phyloP scores from a whole-genome alignment of 2,113 vertebrate species.

The Corythornis madagascariensis region DNA sequence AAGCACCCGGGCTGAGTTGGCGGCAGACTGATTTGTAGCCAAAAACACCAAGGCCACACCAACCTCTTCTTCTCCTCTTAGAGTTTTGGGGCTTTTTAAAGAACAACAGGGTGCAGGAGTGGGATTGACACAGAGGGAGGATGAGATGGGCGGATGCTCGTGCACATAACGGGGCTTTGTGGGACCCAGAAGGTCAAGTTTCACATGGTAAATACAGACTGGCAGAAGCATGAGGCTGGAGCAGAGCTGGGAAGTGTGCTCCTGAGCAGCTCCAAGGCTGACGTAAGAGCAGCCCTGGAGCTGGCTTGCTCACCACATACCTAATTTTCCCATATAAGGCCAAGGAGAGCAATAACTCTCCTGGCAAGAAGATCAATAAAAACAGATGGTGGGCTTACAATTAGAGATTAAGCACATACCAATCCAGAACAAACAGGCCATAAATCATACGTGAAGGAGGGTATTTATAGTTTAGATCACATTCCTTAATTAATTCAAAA shows the following conservation, averaged over 20 bases:
- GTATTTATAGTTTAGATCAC: slow-evolving; percentile 77
- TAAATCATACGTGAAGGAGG: slow-evolving; percentile 70
- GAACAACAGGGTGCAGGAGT: background rate
- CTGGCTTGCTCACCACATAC: slow-evolving; percentile 61
- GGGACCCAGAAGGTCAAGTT: background rate
- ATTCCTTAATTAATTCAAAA: slow-evolving; percentile 76
- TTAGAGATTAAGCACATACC: slow-evolving; percentile 78
- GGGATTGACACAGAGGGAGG: background rate
- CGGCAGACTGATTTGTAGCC: background rate
- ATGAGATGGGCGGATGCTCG: background rate
- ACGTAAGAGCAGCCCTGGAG: slow-evolving; percentile 6
- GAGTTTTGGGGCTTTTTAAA: too few species aligned
- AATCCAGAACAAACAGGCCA: slow-evolving; percentile 76
- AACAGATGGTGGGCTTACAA: slow-evolving; percentile 80
- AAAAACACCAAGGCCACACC: background rate
- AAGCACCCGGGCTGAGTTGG: background rate
- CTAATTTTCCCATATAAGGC: slow-evolving; percentile 84
- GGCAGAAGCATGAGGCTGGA: background rate
- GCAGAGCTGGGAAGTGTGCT: background rate
- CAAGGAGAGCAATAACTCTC: slow-evolving; percentile 67
- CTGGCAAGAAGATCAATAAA: slow-evolving; percentile 74
- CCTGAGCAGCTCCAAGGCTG: background rate
- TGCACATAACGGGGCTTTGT: background rate
- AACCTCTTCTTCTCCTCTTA: background rate
- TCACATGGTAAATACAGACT: background rate